A percentile compares a stretch with the other conserved stretches of the same genome.
phyloP scores from a whole-genome alignment of 2,888 invertebrate species.

The Pyrochroa serraticornis region DNA sequence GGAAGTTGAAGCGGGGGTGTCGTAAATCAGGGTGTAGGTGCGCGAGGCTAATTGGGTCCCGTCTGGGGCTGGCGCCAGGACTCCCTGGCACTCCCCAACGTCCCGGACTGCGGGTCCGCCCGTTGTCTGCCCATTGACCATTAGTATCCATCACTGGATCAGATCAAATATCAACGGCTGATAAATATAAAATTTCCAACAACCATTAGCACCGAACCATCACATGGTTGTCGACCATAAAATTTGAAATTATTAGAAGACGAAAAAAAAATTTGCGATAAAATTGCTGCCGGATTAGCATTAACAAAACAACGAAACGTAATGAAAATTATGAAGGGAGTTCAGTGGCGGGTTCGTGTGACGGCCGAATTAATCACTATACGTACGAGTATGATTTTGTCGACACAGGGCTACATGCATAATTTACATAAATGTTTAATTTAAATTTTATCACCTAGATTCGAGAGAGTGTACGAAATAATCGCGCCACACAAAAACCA shows the following conservation, averaged over 20 bases:
- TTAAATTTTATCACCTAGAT: constrained; percentile 44
- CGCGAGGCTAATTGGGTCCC: constrained; percentile 56
- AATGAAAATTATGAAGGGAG: constrained; percentile 29
- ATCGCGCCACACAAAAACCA: constrained; percentile 36
- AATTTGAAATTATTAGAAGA: neutral
- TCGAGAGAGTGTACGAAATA: constrained; percentile 36
- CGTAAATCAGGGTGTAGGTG: constrained; percentile 58
- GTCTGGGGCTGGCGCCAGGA: constrained; percentile 54
- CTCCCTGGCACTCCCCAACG: constrained; percentile 23
- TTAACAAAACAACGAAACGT: constrained; percentile 33
- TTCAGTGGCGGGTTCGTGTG: constrained; percentile 39
- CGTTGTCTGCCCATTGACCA: constrained; percentile 40
- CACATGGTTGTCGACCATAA: too few species aligned
- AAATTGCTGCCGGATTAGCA: constrained; percentile 14
- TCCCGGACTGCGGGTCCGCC: constrained; percentile 21
- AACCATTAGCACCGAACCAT: neutral
- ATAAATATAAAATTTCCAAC: neutral
- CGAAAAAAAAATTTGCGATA: neutral
- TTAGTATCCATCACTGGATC: constrained; percentile 44
- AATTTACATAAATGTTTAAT: constrained; percentile 45
- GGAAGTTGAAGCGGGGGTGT: constrained; percentile 54
- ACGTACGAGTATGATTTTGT: constrained; percentile 40
- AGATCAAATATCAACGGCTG: neutral
- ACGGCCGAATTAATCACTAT: constrained; percentile 38
- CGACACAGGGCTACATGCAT: constrained; percentile 40